Evolutionary conservation across 2,797 vertebrate genomes (phyloP), one percentile per base, ranked within the genome.

Genomic region (Bufotes viridis): DNA sequence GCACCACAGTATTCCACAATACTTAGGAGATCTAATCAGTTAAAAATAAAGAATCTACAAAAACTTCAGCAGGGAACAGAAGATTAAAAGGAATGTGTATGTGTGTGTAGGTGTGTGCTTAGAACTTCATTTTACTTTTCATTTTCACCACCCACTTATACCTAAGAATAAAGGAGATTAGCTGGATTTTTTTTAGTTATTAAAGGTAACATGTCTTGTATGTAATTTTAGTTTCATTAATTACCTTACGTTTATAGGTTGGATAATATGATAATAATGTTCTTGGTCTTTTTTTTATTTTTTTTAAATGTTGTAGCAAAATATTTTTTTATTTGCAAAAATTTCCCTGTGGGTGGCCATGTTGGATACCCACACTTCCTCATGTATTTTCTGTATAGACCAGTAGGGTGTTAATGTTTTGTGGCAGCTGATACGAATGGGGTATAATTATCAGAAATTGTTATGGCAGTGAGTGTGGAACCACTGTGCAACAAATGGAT

Each of bases 11-110:
- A 65, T 24, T 67, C 72, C 20, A 51, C 84, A 83, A 63, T 83
- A 65, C 84, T 78, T 83, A 74, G 20, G 70, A 87, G 34, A 74
- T 80, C 72, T 80, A 89, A 89, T 89, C 85, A 79, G 88, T 89
- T 83, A 86, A 89, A 87, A 87, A 87, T 79, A 87, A 89, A 82
- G 80, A 82, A 82, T 70, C 78, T 18, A 85, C 78, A 60, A 81
- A 85, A 81, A 84, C 63, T 83, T 67, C 65, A 79, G 80, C 88
- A 63, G 80, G 60, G 85, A 74, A 83, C 69, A 65, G 60, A 87
- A 82, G 85, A 89, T 89, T 84, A 87, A 84, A 86, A 61, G 51
- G 65, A 79, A 87, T 57, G 82, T 88, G 82, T 58, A 84, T 70
- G 67, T 61, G 82, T 78, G 78, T 89, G 88, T 83, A 82, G 85